These are phyloP conservation scores for Coptodon bakossiorum DNA, from an alignment of 2,113 vertebrate species.

Conservation along the genomic window DNA sequence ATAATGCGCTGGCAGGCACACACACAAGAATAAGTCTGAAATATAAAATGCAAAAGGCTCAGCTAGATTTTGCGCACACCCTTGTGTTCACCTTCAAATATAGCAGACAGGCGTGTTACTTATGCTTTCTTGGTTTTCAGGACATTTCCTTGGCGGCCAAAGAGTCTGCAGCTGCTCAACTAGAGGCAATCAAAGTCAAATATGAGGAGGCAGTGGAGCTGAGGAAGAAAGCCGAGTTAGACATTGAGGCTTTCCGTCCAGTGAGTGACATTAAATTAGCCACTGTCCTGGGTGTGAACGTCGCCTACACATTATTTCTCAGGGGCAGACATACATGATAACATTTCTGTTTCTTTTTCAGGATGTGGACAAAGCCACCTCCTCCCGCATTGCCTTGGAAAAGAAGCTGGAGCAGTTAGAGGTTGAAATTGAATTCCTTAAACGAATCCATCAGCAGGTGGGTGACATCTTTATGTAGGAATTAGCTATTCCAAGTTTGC, in stretches of 20 bases:
- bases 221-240: conserved; percentile 70
- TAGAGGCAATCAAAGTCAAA: conserved; percentile 66
- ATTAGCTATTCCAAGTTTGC: not conserved
- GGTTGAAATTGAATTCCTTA: conserved; percentile 68
- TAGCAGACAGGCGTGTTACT: not conserved
- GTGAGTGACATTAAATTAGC: conserved; percentile 36
- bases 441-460: conserved; percentile 72
- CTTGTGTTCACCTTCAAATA: conserved; percentile 21
- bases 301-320: not conserved
- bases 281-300: not conserved
- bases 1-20: not conserved
- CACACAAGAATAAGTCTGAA: not conserved
- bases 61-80: conserved; percentile 24
- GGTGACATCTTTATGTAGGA: not conserved
- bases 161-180: conserved; percentile 58
- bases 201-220: conserved; percentile 71
- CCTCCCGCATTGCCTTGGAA: conserved; percentile 58
- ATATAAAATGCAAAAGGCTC: not conserved
- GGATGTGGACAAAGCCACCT: conserved; percentile 66
- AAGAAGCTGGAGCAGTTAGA: conserved; percentile 71
- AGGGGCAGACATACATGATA: not conserved
- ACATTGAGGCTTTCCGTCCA: conserved; percentile 73
- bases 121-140: conserved; percentile 56
- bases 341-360: not conserved
- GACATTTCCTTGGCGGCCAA: conserved; percentile 68